These are phyloP conservation scores for Ommatoiulus sabulosus DNA, from an alignment of 2,888 invertebrate species.

Conservation along the genomic window DNA sequence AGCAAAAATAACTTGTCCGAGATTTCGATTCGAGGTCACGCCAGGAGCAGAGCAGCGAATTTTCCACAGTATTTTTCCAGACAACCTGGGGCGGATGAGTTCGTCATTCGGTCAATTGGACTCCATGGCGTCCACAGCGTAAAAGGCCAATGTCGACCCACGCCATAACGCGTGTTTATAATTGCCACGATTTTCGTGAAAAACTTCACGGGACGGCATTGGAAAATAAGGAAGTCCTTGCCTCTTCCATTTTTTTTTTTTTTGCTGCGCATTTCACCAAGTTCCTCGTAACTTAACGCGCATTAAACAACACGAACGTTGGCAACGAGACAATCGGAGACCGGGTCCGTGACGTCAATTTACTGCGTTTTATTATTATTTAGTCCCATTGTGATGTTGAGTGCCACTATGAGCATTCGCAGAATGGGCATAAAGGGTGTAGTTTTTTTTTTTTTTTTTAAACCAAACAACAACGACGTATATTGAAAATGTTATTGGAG, in stretches of 20 bases:
- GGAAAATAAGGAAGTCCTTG: background rate
- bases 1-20: too few species aligned
- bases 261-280: background rate
- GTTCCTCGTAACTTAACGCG: background rate
- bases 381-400: background rate
- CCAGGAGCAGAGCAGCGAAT: too few species aligned
- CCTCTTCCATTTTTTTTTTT: background rate
- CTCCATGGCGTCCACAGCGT: too few species aligned
- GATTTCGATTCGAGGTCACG: too few species aligned
- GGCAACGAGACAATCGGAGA: background rate
- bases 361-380: background rate
- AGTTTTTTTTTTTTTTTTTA: background rate
- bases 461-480: background rate
- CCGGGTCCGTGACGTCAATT: background rate
- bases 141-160: too few species aligned
- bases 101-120: too few species aligned
- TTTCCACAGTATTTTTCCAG: too few species aligned
- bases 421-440: background rate
- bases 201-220: background rate
- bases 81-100: too few species aligned
- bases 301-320: background rate
- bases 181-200: background rate
- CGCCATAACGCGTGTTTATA: too few species aligned
- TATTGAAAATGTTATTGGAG: background rate
- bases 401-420: background rate